Percentiles rank a stretch among this genome's conserved stretches.
These are phyloP conservation scores for Acleris emargana DNA, from an alignment of 2,888 invertebrate genomes.

Conservation along the genomic window DNA sequence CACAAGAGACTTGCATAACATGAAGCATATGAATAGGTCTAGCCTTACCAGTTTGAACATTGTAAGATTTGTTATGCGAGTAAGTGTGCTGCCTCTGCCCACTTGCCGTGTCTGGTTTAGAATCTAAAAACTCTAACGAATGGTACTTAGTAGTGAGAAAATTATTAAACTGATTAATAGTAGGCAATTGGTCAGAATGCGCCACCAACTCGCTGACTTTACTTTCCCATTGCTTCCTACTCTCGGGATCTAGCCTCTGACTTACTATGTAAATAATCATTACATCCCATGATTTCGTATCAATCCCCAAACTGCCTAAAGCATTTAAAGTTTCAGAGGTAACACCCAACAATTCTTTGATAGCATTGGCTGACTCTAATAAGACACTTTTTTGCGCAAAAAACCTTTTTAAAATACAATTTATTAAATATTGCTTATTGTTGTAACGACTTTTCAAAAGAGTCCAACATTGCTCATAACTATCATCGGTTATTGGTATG, in stretches of 20 bases:
- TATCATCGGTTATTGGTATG: slow-evolving; percentile 34
- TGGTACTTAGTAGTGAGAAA: slow-evolving; percentile 31
- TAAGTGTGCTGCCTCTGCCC: slow-evolving; percentile 2
- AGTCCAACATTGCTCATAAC: slow-evolving; percentile 40
- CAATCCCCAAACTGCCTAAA: slow-evolving; percentile 10
- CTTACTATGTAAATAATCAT: slow-evolving; percentile 18
- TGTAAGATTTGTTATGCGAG: background rate
- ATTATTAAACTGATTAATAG: slow-evolving; percentile 6
- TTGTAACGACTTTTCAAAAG: slow-evolving; percentile 38
- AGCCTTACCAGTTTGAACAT: background rate
- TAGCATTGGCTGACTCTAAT: slow-evolving; percentile 37
- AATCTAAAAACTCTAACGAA: slow-evolving; percentile 26
- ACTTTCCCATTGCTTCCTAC: slow-evolving; percentile 13
- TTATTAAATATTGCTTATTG: slow-evolving; percentile 40
- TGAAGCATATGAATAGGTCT: background rate
- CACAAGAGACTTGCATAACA: slow-evolving; percentile 1
- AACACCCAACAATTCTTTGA: background rate
- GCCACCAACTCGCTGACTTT: slow-evolving; percentile 9
- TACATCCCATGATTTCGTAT: slow-evolving; percentile 13
- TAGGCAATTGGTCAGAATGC: slow-evolving; percentile 6
- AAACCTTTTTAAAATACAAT: slow-evolving; percentile 39
- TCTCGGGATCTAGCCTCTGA: slow-evolving; percentile 11
- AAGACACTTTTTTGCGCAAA: slow-evolving; percentile 25
- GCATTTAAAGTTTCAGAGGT: background rate
- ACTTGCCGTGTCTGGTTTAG: background rate